Evolutionary conservation across 2,797 vertebrate genomes (phyloP), one percentile per base, ranked within the genome.

Genomic region (Aldrovandia affinis): DNA sequence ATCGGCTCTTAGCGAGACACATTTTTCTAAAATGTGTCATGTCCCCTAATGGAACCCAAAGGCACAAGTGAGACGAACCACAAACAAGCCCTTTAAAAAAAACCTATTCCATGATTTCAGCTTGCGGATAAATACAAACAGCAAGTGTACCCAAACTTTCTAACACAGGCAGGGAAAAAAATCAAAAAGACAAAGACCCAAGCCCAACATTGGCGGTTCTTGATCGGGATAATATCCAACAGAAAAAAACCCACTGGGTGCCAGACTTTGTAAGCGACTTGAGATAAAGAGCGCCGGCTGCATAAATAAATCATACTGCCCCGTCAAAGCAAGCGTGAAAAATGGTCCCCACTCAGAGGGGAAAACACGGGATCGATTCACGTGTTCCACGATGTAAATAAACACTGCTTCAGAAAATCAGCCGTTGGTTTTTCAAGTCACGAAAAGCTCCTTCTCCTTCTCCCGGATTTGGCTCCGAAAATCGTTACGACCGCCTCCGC

Each of bases 261-360:
- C 68, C 68, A 70, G 68, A 39, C 68, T 70, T 70, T 70, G 68
- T 70, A 70, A 70, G 68, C 68, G 1, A 33, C 68, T 70, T 70
- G 68, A 36, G 68, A 70, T 70, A 39, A 36, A 36, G 68, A 70
- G 68, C 5, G 30, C 39, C 30, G 39, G 68, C 33, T 33, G 15
- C 33, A 70, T 70, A 70, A 36, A 70, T 70, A 70, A 70, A 70
- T 70, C 68, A 70, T 70, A 70, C 39, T 39, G n/a, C 68, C 68
- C 68, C 39, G 68, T 39, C 30, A 70, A 70, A 70, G 18, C 36
- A 39, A 70, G 68, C 33, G 18, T 70, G 68, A 70, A 70, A 70
- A 70, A 18, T 33, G 5, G 14, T 36, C 68, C 33, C 39, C 33
- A 33, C 68, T 70, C 30, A 39, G 68, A 70, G 68, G 68, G 33